A percentile compares a stretch with the other conserved stretches of the same genome.
These are phyloP conservation scores for Phrynocephalus forsythii DNA, from an alignment of 2,797 vertebrate genomes.

Conservation along the genomic window DNA sequence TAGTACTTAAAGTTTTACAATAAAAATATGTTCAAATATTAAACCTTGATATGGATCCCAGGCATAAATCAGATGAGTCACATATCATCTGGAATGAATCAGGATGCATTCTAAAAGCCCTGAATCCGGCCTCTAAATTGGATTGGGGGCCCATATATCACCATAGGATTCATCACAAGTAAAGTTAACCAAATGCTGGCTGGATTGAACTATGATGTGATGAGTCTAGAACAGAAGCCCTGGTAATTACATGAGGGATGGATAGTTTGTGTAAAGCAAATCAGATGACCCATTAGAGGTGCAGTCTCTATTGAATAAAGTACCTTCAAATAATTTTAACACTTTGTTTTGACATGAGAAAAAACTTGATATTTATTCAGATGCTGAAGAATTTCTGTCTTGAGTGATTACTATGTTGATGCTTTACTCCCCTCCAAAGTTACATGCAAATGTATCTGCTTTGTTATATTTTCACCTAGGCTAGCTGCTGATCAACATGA, in stretches of 20 bases:
- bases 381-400: neutral
- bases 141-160: too few relatives aligned
- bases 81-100: too few relatives aligned
- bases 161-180: conserved; percentile 47
- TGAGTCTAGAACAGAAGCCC: conserved; percentile 44
- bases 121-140: too few relatives aligned
- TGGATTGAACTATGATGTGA: conserved; percentile 53
- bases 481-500: conserved; percentile 7
- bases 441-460: conserved; percentile 7
- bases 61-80: too few relatives aligned
- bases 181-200: conserved; percentile 48
- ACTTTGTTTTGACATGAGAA: neutral
- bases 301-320: conserved; percentile 36
- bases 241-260: conserved; percentile 33
- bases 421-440: neutral
- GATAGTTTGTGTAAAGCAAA: conserved; percentile 27
- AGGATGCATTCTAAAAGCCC: too few relatives aligned
- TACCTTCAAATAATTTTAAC: conserved; percentile 42
- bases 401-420: neutral
- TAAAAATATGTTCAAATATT: too few relatives aligned
- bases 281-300: conserved; percentile 26
- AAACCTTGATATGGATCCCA: too few relatives aligned
- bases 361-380: neutral
- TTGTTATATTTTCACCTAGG: conserved; percentile 3
- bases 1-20: too few relatives aligned